Conservation (phyloP, 53 echinoderm and acorn worm genomes). For the Apostichopus leukothele region DNA sequence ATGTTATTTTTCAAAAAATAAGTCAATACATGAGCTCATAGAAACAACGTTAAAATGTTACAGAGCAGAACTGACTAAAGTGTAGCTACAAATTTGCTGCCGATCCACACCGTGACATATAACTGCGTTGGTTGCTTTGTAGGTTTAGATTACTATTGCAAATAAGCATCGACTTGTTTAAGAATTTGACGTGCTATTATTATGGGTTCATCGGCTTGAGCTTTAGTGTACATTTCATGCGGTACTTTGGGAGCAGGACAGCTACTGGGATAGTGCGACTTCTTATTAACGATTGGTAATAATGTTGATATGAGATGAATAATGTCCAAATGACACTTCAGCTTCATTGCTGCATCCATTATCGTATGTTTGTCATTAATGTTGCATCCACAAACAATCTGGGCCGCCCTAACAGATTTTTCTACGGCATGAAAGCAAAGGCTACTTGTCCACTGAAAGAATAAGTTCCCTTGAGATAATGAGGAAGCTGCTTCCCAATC, state of each 20-base stretch:
- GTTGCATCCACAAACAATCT: slow-evolving; percentile 36
- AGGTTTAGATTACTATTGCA: neutral
- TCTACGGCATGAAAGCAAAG: slow-evolving; percentile 52
- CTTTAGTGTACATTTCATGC: neutral
- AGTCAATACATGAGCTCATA: too few relatives aligned
- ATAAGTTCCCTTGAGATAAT: slow-evolving; percentile 1
- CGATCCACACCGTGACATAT: too few relatives aligned
- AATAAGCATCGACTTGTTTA: neutral
- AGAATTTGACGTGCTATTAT: neutral
- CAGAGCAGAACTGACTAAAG: too few relatives aligned
- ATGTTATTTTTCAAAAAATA: too few relatives aligned
- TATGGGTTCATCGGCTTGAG: neutral
- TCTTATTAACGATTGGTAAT: neutral
- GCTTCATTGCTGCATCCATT: neutral
- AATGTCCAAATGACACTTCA: neutral
- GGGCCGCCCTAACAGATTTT: slow-evolving; percentile 56
- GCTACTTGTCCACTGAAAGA: slow-evolving; percentile 50
- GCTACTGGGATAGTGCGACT: neutral
- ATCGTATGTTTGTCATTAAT: neutral
- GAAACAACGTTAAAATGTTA: too few relatives aligned
- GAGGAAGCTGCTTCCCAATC: slow-evolving; percentile 4
- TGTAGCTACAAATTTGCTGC: too few relatives aligned
- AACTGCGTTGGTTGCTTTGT: too few relatives aligned
- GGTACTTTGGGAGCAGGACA: neutral
- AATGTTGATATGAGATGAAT: neutral